Percentiles rank a stretch among this genome's conserved stretches.
Conservation (phyloP, 1,140 invertebrate genomes). For the Drosophila virilis region DNA sequence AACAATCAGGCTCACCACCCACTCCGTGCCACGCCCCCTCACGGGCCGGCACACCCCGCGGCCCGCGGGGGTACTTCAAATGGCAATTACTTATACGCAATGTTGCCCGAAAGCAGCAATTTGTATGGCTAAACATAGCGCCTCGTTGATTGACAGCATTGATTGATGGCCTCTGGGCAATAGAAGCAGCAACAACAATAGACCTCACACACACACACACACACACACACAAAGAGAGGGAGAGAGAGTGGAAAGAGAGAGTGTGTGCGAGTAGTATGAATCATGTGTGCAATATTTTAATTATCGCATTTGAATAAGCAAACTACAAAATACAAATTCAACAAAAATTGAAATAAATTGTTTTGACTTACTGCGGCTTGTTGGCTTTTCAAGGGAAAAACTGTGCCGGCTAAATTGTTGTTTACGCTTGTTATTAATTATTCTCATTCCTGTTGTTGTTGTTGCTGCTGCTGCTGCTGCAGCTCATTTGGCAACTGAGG, state of each 20-base stretch:
- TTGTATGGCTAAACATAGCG: conserved; percentile 35
- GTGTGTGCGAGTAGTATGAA: conserved; percentile 36
- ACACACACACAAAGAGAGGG: not conserved
- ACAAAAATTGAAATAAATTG: conserved; percentile 44
- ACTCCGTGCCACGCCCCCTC: not conserved
- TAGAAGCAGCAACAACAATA: conserved; percentile 7
- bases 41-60: not conserved
- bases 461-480: conserved; percentile 4
- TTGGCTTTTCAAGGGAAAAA: conserved; percentile 35
- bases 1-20: not conserved
- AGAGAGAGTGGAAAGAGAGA: not conserved
- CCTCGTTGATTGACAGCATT: conserved; percentile 68
- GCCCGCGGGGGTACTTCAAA: conserved; percentile 19
- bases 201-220: not conserved
- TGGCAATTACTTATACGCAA: conserved; percentile 63
- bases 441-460: conserved; percentile 15
- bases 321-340: conserved; percentile 48
- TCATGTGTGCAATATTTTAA: conserved; percentile 70
- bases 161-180: conserved; percentile 59
- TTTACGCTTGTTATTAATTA: conserved; percentile 33
- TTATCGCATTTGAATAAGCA: conserved; percentile 60
- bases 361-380: conserved; percentile 58
- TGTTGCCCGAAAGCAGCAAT: conserved; percentile 43
- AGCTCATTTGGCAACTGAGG: conserved; percentile 19
- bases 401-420: conserved; percentile 52